These are phyloP conservation scores for Horisme vitalbata DNA, from an alignment of 2,888 invertebrate genomes.

Conservation along the genomic window DNA sequence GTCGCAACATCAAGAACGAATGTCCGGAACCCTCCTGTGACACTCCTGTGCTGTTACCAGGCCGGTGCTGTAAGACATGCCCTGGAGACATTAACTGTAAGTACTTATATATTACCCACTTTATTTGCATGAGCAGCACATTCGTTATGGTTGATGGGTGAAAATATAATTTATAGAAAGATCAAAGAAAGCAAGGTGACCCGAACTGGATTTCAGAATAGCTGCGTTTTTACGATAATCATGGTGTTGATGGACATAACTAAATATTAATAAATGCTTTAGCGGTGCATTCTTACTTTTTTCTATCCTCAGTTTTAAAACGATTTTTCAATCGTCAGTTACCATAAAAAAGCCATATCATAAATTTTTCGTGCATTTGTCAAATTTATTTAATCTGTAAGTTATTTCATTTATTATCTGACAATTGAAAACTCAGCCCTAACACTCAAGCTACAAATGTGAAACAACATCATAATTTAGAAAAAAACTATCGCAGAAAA, in stretches of 20 bases:
- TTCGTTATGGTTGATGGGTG: constrained; percentile 15
- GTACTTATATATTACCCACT: constrained; percentile 51
- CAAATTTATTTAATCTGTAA: no score
- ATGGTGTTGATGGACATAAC: constrained; percentile 9
- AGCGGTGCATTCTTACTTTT: no score
- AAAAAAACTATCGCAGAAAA: no score
- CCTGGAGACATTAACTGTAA: constrained; percentile 90
- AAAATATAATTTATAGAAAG: constrained; percentile 22
- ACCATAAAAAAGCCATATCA: no score
- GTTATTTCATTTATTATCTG: no score
- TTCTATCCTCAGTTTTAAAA: no score
- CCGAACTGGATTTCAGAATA: constrained; percentile 16
- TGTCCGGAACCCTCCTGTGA: constrained; percentile 94
- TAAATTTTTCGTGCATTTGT: no score
- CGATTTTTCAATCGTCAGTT: no score
- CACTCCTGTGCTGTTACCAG: constrained; percentile 91
- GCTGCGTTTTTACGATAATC: constrained; percentile 9
- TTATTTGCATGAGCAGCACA: constrained; percentile 18
- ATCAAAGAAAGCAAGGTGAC: constrained; percentile 24
- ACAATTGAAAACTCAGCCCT: no score
- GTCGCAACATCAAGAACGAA: constrained; percentile 95
- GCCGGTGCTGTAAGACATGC: constrained; percentile 96
- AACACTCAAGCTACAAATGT: no score
- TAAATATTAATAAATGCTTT: no score
- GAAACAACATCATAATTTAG: no score